A percentile compares a stretch with the other conserved stretches of the same genome.
These are phyloP conservation scores for Orchestes rusci DNA, from an alignment of 2,888 invertebrate genomes.

Conservation along the genomic window DNA sequence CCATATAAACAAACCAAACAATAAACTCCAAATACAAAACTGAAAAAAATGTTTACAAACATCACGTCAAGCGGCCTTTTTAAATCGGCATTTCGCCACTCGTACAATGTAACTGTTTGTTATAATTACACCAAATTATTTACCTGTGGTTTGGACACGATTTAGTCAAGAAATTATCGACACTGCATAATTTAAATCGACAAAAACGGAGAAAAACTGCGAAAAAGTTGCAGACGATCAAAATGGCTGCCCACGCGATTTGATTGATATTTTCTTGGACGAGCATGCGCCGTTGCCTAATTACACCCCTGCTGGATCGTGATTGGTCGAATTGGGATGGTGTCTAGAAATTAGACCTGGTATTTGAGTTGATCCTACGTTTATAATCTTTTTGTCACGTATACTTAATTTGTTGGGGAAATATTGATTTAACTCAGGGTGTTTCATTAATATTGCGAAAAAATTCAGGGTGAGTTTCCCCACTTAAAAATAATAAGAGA, in stretches of 20 bases:
- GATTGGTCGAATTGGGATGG: too few species aligned
- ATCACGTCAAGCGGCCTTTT: conserved; percentile 19
- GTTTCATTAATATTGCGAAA: too few species aligned
- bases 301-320: too few species aligned
- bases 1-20: background rate
- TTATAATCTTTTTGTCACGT: too few species aligned
- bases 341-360: too few species aligned
- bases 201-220: background rate
- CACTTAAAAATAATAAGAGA: too few species aligned
- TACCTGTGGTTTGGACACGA: background rate
- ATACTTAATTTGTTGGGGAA: too few species aligned
- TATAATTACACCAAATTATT: background rate
- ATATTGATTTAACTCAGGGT: too few species aligned
- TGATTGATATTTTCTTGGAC: conserved; percentile 33
- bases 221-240: conserved; percentile 37
- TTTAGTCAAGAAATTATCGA: background rate
- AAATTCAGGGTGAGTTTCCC: too few species aligned
- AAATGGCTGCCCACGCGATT: conserved; percentile 45
- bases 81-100: too few species aligned
- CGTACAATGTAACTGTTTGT: too few species aligned
- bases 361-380: too few species aligned
- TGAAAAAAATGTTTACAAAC: conserved; percentile 24
- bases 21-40: background rate
- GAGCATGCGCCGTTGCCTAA: conserved; percentile 30
- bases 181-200: conserved; percentile 5